Evolutionary conservation across 2,113 vertebrate genomes (phyloP).

Genomic region (Hymenochirus boettgeri): DNA sequence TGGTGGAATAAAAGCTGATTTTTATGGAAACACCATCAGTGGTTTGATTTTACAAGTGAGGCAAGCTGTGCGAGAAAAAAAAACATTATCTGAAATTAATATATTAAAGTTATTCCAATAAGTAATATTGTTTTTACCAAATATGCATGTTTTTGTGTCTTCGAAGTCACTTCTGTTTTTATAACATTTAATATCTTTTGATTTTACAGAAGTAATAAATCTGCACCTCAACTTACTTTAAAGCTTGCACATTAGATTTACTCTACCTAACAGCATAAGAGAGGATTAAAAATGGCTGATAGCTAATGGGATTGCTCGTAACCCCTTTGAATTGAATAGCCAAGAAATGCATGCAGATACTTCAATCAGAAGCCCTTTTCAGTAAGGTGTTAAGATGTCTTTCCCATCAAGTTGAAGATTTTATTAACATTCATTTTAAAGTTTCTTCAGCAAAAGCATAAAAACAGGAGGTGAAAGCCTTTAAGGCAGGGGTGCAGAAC

Average conservation of each 20-base stretch:
- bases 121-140: too few species aligned
- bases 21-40: too few species aligned
- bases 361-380: neutral
- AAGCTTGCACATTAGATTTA: neutral
- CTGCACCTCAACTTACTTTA: neutral
- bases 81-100: too few species aligned
- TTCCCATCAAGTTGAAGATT: neutral
- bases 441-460: neutral
- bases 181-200: neutral
- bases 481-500: neutral
- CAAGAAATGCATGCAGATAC: constrained; percentile 1
- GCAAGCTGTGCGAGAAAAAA: too few species aligned
- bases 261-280: neutral
- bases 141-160: neutral
- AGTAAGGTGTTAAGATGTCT: constrained; percentile 1
- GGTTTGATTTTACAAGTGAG: too few species aligned
- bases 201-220: neutral
- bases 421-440: neutral
- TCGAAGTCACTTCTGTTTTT: neutral
- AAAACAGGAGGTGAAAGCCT: neutral
- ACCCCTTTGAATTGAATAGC: neutral
- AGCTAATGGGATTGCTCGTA: neutral
- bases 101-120: too few species aligned
- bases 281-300: neutral
- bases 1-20: too few species aligned